Evolutionary conservation across 2,888 invertebrate genomes (phyloP).

Genomic region (Volucella bombylans): DNA sequence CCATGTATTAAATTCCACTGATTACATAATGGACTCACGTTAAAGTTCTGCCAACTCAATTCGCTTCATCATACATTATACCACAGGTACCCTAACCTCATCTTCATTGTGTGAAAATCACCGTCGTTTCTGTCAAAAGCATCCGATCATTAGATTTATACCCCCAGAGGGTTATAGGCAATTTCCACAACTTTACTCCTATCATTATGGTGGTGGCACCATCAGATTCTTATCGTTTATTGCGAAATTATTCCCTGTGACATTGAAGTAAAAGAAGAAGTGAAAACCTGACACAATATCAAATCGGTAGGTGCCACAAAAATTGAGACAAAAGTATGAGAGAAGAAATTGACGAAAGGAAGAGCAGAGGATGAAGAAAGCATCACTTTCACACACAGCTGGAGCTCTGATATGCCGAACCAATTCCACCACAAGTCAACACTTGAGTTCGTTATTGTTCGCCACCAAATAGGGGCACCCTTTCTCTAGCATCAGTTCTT

Average conservation of each 20-base stretch:
- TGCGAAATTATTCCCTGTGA: slow-evolving; percentile 25
- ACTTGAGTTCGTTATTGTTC: slow-evolving; percentile 15
- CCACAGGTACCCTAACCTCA: slow-evolving; percentile 9
- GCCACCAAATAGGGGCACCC: no score
- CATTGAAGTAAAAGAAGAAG: not conserved
- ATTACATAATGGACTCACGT: not conserved
- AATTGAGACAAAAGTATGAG: no score
- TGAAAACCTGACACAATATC: slow-evolving; percentile 19
- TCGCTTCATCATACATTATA: not conserved
- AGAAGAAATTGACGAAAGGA: no score
- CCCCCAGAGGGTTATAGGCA: slow-evolving; percentile 24
- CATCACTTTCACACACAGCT: not conserved
- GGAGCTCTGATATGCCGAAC: not conserved
- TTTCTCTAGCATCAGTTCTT: not conserved
- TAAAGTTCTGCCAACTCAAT: slow-evolving; percentile 9
- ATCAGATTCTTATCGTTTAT: slow-evolving; percentile 32
- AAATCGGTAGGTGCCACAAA: not conserved
- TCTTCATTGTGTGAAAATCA: not conserved
- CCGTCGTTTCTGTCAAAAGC: slow-evolving; percentile 12
- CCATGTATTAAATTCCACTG: not conserved
- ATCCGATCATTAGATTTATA: slow-evolving; percentile 33
- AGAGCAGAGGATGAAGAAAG: not conserved
- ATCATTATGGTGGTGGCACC: not conserved
- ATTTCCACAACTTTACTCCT: not conserved
- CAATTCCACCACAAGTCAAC: not conserved